Evolutionary conservation across 2,113 vertebrate species (phyloP).

Genomic region (Gorsachius goisagi): DNA sequence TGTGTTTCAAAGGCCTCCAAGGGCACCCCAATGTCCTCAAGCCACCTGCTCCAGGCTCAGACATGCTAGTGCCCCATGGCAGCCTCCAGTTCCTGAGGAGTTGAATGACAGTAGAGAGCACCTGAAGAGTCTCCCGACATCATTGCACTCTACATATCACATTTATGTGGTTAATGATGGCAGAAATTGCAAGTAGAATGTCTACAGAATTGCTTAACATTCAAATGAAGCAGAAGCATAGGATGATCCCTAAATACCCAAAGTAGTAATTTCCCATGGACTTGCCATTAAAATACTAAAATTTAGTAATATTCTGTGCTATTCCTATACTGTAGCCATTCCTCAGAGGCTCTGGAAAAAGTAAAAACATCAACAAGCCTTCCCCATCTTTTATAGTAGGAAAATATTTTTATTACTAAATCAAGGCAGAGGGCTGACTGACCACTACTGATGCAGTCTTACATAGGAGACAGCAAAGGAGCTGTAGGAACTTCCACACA

Average conservation of each 20-base stretch:
- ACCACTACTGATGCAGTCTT: background rate
- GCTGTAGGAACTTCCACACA: background rate
- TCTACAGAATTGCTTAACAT: background rate
- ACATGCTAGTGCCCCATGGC: rapidly evolving
- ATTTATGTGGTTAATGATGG: background rate
- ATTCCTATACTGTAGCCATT: background rate
- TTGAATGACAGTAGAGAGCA: rapidly evolving
- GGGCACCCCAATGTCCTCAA: background rate
- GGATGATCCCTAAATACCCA: background rate
- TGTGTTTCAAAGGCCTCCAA: background rate
- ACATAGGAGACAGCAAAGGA: background rate
- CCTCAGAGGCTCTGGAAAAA: background rate
- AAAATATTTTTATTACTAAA: background rate
- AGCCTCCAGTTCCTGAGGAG: background rate
- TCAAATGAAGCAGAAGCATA: background rate
- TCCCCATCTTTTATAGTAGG: background rate
- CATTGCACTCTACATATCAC: background rate
- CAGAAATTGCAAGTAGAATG: background rate
- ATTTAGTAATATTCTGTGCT: background rate
- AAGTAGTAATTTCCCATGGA: background rate
- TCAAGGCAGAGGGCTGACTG: background rate
- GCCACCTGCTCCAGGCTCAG: background rate
- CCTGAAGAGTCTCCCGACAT: background rate
- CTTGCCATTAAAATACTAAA: background rate
- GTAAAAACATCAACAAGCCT: background rate